These are phyloP conservation scores for Periplaneta americana DNA, from an alignment of 1,140 invertebrate genomes.

Conservation along the genomic window DNA sequence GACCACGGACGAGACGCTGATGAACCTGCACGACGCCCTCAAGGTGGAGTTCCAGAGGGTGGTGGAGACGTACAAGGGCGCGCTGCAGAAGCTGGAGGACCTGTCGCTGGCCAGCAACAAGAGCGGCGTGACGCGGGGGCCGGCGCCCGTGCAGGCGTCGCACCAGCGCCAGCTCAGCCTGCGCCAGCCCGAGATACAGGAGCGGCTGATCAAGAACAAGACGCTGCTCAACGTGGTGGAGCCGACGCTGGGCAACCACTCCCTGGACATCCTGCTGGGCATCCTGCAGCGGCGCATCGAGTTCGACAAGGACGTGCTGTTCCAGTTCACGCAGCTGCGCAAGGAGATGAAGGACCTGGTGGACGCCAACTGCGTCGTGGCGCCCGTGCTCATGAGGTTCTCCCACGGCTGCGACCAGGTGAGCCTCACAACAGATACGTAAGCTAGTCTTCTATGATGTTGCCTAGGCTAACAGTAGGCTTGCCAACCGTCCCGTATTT, in stretches of 20 bases:
- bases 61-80: constrained; percentile 80
- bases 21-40: constrained; percentile 48
- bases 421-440: too few species aligned
- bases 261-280: constrained; percentile 46
- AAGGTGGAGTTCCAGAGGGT: constrained; percentile 78
- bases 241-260: constrained; percentile 48
- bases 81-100: constrained; percentile 81
- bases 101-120: constrained; percentile 46
- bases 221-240: constrained; percentile 81
- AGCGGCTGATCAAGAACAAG: constrained; percentile 87
- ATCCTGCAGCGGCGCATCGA: constrained; percentile 60
- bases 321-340: constrained; percentile 61
- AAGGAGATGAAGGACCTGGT: constrained; percentile 64
- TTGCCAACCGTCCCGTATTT: too few species aligned
- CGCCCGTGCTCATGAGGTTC: constrained; percentile 76
- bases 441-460: too few species aligned
- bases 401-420: constrained; percentile 70
- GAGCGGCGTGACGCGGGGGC: constrained; percentile 52
- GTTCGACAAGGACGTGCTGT: constrained; percentile 62
- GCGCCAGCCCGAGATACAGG: constrained; percentile 72
- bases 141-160: constrained; percentile 79
- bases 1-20: constrained; percentile 49
- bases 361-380: constrained; percentile 52
- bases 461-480: too few species aligned
- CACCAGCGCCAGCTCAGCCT: constrained; percentile 84